A percentile compares a stretch with the other conserved stretches of the same genome.
Conservation (phyloP, 2,888 invertebrate genomes). For the Cephus rjabovi region DNA sequence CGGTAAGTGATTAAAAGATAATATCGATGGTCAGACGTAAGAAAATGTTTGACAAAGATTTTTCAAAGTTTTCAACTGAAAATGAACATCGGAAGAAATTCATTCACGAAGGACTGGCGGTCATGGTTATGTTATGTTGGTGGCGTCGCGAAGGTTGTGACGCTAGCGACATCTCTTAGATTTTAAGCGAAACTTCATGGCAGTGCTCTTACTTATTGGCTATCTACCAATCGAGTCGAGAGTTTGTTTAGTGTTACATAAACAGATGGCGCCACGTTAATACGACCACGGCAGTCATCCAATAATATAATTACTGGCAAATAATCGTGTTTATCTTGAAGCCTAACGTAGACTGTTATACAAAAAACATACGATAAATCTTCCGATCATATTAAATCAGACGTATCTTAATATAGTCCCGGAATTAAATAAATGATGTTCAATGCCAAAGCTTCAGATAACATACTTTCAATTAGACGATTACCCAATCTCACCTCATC, state of each 20-base stretch:
- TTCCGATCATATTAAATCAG: not conserved
- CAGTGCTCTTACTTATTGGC: not conserved
- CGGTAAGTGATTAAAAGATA: not conserved
- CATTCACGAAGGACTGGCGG: not conserved
- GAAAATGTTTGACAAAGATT: not conserved
- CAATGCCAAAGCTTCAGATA: not conserved
- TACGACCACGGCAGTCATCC: not conserved
- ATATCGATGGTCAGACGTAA: not conserved
- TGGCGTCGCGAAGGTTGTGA: not conserved
- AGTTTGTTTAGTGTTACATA: not conserved
- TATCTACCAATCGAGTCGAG: not conserved
- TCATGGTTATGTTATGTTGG: too few relatives aligned
- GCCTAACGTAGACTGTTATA: not conserved
- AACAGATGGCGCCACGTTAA: not conserved
- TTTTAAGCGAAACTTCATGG: not conserved
- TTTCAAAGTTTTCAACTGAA: not conserved
- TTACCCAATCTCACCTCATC: not conserved
- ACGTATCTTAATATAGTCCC: not conserved
- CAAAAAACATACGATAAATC: not conserved
- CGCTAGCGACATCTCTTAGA: not conserved
- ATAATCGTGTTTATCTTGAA: not conserved
- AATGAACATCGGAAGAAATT: too few relatives aligned
- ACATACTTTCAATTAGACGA: not conserved
- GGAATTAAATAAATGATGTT: not conserved
- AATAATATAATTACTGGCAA: not conserved